Conservation (phyloP, 2,797 vertebrate genomes). For the Acropternis orthonyx region DNA sequence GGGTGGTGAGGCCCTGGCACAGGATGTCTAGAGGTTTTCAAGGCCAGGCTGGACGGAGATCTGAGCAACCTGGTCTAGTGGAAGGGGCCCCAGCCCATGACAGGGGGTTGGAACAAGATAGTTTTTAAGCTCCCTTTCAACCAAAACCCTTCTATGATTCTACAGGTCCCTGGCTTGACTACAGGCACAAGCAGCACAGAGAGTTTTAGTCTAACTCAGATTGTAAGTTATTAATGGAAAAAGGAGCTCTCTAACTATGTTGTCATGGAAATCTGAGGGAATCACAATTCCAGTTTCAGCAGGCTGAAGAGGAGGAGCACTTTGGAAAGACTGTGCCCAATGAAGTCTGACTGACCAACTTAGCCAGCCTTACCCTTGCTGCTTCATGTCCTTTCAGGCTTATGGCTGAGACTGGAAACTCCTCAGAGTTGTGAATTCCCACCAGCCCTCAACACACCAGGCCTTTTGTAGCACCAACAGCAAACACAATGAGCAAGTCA, state of each 20-base stretch:
- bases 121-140: neutral
- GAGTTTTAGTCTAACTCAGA: neutral
- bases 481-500: fast-evolving
- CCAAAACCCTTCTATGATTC: neutral
- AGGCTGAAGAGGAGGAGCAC: neutral
- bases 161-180: neutral
- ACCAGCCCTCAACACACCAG: fast-evolving
- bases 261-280: neutral
- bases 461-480: neutral
- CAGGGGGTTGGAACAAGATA: neutral
- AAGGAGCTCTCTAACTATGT: neutral
- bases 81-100: neutral
- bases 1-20: fast-evolving
- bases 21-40: neutral
- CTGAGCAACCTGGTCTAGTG: fast-evolving
- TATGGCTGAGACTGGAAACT: neutral
- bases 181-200: neutral
- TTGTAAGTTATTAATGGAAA: neutral
- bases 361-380: neutral
- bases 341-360: neutral
- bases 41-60: fast-evolving
- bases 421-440: neutral
- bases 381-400: neutral
- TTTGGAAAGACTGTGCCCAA: neutral
- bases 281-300: neutral